Conservation (phyloP, 2,797 vertebrate genomes). For the Geotrypetes seraphini region DNA sequence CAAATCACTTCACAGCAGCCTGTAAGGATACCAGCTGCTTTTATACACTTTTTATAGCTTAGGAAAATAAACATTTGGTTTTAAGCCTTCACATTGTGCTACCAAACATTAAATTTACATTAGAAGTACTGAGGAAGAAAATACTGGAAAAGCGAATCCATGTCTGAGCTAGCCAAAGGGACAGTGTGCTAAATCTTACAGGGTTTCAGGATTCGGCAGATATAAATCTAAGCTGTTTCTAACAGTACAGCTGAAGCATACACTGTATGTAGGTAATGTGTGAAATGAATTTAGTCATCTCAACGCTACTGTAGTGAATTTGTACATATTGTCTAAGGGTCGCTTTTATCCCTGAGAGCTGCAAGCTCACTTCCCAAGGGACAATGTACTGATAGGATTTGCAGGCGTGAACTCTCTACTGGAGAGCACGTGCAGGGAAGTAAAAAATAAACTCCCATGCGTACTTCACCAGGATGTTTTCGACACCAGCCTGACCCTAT, state of each 20-base stretch:
- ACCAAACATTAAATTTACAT: slow-evolving; percentile 44
- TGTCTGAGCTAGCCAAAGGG: slow-evolving; percentile 39
- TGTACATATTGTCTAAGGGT: no score
- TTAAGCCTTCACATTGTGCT: slow-evolving; percentile 54
- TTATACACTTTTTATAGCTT: slow-evolving; percentile 71
- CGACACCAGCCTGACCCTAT: no score
- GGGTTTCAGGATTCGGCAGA: slow-evolving; percentile 27
- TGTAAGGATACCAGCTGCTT: slow-evolving; percentile 59
- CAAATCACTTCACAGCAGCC: slow-evolving; percentile 49
- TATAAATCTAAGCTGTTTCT: slow-evolving; percentile 27
- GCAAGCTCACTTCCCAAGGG: no score
- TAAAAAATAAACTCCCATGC: no score
- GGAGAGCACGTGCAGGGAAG: no score
- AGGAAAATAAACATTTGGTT: slow-evolving; percentile 72
- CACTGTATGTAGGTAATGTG: no score
- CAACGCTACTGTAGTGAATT: no score
- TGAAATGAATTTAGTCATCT: no score
- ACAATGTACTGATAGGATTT: no score
- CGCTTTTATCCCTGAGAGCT: no score
- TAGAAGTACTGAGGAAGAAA: slow-evolving; percentile 54
- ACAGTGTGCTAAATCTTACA: slow-evolving; percentile 27
- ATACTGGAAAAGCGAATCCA: slow-evolving; percentile 55
- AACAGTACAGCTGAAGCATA: slow-evolving; percentile 9
- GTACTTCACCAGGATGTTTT: no score
- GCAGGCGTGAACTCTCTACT: no score